Percentiles rank a stretch among this genome's conserved stretches.
phyloP scores from a whole-genome alignment of 2,888 invertebrate species.

The Cephus runcator region DNA sequence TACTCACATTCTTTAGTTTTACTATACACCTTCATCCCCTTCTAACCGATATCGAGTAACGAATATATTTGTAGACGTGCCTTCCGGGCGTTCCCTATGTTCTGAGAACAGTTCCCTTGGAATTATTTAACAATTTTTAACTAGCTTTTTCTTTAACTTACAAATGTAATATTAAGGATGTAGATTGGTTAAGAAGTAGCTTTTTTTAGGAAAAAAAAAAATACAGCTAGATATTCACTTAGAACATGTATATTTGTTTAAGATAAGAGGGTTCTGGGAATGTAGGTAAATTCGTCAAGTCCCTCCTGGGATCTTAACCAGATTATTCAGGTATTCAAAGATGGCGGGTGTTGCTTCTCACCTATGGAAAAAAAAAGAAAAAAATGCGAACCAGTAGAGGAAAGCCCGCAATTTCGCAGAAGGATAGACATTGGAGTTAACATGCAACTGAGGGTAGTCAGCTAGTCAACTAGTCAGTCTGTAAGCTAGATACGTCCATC shows the following conservation, averaged over 20 bases:
- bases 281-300: too few relatives aligned
- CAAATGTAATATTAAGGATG: too few relatives aligned
- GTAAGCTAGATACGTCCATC: too few relatives aligned
- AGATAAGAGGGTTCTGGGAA: background rate
- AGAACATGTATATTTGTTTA: background rate
- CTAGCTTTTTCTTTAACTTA: too few relatives aligned
- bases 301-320: background rate
- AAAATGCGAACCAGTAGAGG: too few relatives aligned
- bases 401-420: conserved; percentile 27
- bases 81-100: conserved; percentile 18
- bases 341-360: background rate
- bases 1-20: background rate
- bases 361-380: background rate
- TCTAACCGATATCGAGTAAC: too few relatives aligned
- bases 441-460: conserved; percentile 27
- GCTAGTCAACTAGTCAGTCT: conserved; percentile 16
- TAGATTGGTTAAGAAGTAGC: background rate
- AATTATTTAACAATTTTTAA: background rate
- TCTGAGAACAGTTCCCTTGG: conserved; percentile 15
- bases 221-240: background rate
- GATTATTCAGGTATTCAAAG: background rate
- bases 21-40: too few relatives aligned
- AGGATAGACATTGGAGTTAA: conserved; percentile 30
- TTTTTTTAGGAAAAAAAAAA: background rate
- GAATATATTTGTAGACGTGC: conserved; percentile 9